Evolutionary conservation across 2,797 vertebrate genomes (phyloP).

Genomic region (Sebastolobus altivelis): DNA sequence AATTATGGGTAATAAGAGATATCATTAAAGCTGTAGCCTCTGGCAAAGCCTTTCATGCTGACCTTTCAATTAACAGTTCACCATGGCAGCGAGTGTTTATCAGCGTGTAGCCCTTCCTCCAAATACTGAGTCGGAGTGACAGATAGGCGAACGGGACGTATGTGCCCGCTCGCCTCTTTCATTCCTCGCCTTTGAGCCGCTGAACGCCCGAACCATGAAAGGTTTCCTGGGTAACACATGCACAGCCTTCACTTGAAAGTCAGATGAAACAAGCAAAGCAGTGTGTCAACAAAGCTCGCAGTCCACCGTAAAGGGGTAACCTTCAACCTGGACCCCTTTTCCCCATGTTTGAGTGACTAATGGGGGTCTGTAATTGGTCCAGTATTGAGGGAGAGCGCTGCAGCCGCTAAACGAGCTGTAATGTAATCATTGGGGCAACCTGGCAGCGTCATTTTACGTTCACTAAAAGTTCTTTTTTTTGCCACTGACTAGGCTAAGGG

Average conservation of each 20-base stretch:
- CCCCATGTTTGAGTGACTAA: not conserved
- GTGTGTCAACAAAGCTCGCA: slow-evolving; percentile 11
- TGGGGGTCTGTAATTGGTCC: too few species aligned
- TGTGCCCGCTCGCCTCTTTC: slow-evolving; percentile 53
- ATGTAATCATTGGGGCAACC: too few species aligned
- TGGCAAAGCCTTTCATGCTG: slow-evolving; percentile 33
- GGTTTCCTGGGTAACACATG: slow-evolving; percentile 65
- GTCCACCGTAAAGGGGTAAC: not conserved
- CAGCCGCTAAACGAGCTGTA: too few species aligned
- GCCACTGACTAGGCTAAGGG: too few species aligned
- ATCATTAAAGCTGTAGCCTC: slow-evolving; percentile 52
- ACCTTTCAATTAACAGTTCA: slow-evolving; percentile 65
- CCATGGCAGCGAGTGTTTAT: slow-evolving; percentile 45
- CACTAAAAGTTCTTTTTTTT: too few species aligned
- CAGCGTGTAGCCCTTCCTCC: not conserved
- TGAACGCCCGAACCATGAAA: slow-evolving; percentile 49
- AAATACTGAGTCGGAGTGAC: slow-evolving; percentile 13
- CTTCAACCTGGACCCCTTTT: not conserved
- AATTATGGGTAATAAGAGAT: slow-evolving; percentile 56
- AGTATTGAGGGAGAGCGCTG: too few species aligned
- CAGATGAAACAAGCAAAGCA: slow-evolving; percentile 40
- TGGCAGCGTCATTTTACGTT: too few species aligned
- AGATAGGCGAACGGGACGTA: slow-evolving; percentile 3
- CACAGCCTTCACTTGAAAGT: slow-evolving; percentile 51
- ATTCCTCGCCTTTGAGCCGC: slow-evolving; percentile 48